A percentile compares a stretch with the other conserved stretches of the same genome.
Evolutionary conservation across 2,888 invertebrate species (phyloP).

Genomic region (Leptogaster cylindrica): DNA sequence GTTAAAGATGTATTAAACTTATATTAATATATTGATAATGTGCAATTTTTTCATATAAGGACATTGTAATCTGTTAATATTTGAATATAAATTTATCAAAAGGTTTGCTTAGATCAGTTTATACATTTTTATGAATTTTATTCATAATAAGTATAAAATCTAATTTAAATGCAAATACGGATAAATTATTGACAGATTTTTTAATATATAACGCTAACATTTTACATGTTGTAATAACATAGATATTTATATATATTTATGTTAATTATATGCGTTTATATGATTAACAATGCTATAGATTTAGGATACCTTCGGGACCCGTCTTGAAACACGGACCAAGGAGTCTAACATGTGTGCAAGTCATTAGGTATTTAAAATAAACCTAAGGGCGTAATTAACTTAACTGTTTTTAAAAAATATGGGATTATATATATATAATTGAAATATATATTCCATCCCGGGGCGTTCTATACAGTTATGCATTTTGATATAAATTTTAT

Average conservation of each 20-base stretch:
- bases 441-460: conserved; percentile 47
- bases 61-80: no score
- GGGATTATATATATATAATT: conserved; percentile 48
- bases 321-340: no score
- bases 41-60: conserved; percentile 64
- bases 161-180: conserved; percentile 46
- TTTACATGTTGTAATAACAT: conserved; percentile 47
- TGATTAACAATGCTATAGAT: conserved; percentile 60
- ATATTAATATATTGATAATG: conserved; percentile 51
- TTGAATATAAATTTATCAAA: conserved; percentile 61
- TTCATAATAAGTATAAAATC: conserved; percentile 43
- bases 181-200: conserved; percentile 50
- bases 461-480: conserved; percentile 54
- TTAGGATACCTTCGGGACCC: conserved; percentile 68
- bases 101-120: conserved; percentile 29
- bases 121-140: conserved; percentile 49
- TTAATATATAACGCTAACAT: conserved; percentile 48
- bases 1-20: conserved; percentile 53
- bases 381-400: conserved; percentile 71
- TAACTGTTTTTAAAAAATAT: no score
- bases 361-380: conserved; percentile 67
- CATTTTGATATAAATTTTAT: no score
- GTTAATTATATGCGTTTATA: conserved; percentile 48
- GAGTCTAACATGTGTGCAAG: conserved; percentile 76
- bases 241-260: conserved; percentile 46